Percentiles rank a stretch among this genome's conserved stretches.
Evolutionary conservation across 2,797 vertebrate species (phyloP).

Genomic region (Tragelaphus eurycerus): DNA sequence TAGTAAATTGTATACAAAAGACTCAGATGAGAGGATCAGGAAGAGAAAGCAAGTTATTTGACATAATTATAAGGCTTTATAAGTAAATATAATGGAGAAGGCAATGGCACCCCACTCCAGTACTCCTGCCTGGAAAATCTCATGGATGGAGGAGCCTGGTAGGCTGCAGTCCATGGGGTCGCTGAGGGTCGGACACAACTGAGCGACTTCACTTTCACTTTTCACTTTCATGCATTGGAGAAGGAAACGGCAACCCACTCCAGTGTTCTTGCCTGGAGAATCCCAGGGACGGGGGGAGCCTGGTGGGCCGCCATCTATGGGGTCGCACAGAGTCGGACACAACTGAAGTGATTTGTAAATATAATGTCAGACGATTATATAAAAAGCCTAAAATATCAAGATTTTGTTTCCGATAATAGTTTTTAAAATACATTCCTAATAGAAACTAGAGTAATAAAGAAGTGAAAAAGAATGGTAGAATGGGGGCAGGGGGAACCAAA

Average conservation of each 20-base stretch:
- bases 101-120: too few relatives aligned
- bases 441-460: background rate
- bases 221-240: too few relatives aligned
- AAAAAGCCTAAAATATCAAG: slow-evolving; percentile 5
- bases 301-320: too few relatives aligned
- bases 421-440: slow-evolving; percentile 1
- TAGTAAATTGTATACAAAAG: background rate
- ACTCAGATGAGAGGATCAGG: slow-evolving; percentile 24
- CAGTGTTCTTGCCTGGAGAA: too few relatives aligned
- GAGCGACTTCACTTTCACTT: too few relatives aligned
- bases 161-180: too few relatives aligned
- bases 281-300: too few relatives aligned
- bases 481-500: background rate
- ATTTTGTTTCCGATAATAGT: background rate
- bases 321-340: too few relatives aligned
- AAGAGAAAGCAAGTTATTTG: slow-evolving; percentile 10
- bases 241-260: too few relatives aligned
- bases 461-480: background rate
- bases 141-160: too few relatives aligned
- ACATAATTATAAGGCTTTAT: slow-evolving; percentile 27
- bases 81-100: slow-evolving; percentile 12
- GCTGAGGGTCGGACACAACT: too few relatives aligned
- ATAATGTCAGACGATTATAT: slow-evolving; percentile 3
- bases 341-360: background rate
- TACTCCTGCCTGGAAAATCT: too few relatives aligned